Conservation (phyloP, 2,888 invertebrate species). For the Epistrophe eligans region DNA sequence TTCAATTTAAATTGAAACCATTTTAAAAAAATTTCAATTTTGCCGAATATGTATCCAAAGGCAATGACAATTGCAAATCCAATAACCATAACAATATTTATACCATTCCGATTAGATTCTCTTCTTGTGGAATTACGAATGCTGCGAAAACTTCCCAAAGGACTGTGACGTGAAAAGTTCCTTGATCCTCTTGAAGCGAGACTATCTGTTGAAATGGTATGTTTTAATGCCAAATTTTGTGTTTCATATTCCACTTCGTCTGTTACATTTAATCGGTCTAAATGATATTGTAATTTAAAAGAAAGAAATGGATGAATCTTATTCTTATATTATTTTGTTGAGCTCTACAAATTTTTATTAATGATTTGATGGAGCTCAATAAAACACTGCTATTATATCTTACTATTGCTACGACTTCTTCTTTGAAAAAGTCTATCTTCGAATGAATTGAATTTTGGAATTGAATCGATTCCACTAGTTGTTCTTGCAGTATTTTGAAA, state of each 20-base stretch:
- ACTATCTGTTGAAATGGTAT: slow-evolving; percentile 44
- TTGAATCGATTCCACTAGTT: not conserved
- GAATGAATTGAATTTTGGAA: slow-evolving; percentile 17
- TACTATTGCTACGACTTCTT: slow-evolving; percentile 34
- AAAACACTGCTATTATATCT: not conserved
- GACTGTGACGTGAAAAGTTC: slow-evolving; percentile 41
- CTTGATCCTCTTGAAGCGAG: slow-evolving; percentile 42
- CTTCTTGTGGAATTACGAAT: slow-evolving; percentile 7
- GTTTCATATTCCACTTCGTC: slow-evolving; percentile 60
- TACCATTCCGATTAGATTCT: slow-evolving; percentile 4
- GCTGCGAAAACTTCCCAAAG: slow-evolving; percentile 44
- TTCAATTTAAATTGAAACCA: slow-evolving; percentile 44
- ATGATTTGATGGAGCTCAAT: not conserved
- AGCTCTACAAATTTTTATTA: no score
- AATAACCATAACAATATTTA: slow-evolving; percentile 61
- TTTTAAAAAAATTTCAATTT: slow-evolving; percentile 45
- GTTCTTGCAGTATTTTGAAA: not conserved
- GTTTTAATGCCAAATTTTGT: slow-evolving; percentile 27
- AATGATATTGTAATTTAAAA: not conserved
- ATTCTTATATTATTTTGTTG: no score
- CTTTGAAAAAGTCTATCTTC: slow-evolving; percentile 4
- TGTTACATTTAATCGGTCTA: not conserved
- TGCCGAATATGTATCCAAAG: slow-evolving; percentile 31
- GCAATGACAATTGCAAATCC: slow-evolving; percentile 56
- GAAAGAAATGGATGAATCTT: no score